Percentiles rank a stretch among this genome's conserved stretches.
Evolutionary conservation across 2,888 invertebrate species (phyloP).

Genomic region (Lithophane ornitopus): DNA sequence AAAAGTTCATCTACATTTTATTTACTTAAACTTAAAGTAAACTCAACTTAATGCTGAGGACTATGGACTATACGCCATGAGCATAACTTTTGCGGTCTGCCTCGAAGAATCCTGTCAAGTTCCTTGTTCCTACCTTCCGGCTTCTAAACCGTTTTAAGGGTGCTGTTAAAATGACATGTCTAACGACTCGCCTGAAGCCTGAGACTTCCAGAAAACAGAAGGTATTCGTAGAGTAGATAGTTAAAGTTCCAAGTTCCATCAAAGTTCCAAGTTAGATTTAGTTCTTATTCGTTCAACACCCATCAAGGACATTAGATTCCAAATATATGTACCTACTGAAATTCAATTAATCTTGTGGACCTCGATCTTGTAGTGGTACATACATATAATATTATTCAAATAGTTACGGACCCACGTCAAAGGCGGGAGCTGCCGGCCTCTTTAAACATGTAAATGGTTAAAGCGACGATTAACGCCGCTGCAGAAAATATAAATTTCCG

Average conservation of each 20-base stretch:
- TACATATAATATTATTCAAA: constrained; percentile 33
- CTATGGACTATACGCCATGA: not conserved
- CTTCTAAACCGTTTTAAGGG: not conserved
- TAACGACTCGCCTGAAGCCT: too few species aligned
- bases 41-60: not conserved
- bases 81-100: too few species aligned
- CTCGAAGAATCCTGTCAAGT: not conserved
- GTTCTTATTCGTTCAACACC: not conserved
- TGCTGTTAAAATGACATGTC: too few species aligned
- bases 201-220: not conserved
- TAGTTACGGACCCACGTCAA: constrained; percentile 38
- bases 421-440: constrained; percentile 18
- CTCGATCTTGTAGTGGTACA: constrained; percentile 12
- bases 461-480: constrained; percentile 36
- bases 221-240: too few species aligned
- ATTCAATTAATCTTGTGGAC: constrained; percentile 26
- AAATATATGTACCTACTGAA: constrained; percentile 2
- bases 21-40: not conserved
- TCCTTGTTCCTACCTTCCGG: not conserved
- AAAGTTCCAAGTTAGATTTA: not conserved
- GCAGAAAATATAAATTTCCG: constrained; percentile 41
- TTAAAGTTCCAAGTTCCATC: not conserved
- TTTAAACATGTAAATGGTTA: constrained; percentile 49
- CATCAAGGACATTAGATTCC: not conserved
- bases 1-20: not conserved